Evolutionary conservation across 2,888 invertebrate genomes (phyloP), one percentile per base, ranked within the genome.

Genomic region (Automeris io): DNA sequence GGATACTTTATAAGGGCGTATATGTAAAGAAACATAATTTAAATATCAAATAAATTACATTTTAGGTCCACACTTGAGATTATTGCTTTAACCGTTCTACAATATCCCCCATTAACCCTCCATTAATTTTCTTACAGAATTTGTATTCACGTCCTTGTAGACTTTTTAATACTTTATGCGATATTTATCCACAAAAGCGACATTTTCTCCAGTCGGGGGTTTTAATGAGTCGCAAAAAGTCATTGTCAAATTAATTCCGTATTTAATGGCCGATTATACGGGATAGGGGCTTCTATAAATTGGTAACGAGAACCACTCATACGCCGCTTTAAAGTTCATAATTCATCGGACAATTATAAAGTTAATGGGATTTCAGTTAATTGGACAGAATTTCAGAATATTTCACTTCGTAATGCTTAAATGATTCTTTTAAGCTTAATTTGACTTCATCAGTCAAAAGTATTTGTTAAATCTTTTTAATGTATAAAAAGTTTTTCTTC

Each of bases 261-360:
- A 42, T 43, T 46, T 40, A 42, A 48, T 48, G 32, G 49, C 37
- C 37, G 32, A 46, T 46, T 45, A 33, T 12, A 38, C 5, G 35
- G 41, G 25, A 31, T 22, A 39, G 24, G 38, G 45, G 43, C 38
- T 35, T 12, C 42, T 34, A 53, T 49, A 44, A 52, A 50, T 52
- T 46, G 37, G 42, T 46, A 39, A 43, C 31, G 33, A 43, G 39
- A 39, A 13, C 31, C 29, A 18, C 12, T 36, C 13, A 9, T 8
- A 18, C 22, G 37, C 29, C 41, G 43, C 47, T 46, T 45, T 43
- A 45, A 19, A 29, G 19, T 24, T 41, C 32, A 22, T 37, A 35
- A 49, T 44, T 43, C 49, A 52, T 41, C 36, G 40, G 29, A n/a
- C 18, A 37, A 34, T 34, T 23, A 29, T 16, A 16, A 29, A 29